Evolutionary conservation across 2,113 vertebrate genomes (phyloP), one percentile per base, ranked within the genome.

Genomic region (Peromyscus californicus): DNA sequence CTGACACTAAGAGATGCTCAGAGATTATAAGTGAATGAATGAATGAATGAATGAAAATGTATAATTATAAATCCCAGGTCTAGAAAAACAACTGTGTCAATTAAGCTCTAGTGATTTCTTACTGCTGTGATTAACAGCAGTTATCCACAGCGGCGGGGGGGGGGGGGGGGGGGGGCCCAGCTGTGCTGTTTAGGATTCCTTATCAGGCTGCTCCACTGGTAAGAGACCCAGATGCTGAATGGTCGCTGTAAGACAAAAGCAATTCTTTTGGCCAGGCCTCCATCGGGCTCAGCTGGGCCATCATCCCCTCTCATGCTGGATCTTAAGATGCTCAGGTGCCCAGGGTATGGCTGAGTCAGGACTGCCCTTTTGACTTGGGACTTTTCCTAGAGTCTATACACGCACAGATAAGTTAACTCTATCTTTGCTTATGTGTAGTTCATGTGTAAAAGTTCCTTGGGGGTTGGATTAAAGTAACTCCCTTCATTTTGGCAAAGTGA

Each of bases 81-180:
- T 29, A 80, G 85, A 48, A 63, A 42, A 29, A 15, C 24, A 42
- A 42, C 33, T 29, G 24, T n/a, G 45, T 61, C 54, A 87, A 26
- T 1, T 19, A 89, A 59, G 29, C 17, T 72, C 74, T 67, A 36
- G 75, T 42, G 33, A 31, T 6, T 21, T 74, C 11, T 26, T 36
- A 61, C 29, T 45, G n/a, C 78, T 17, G 11, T 42, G 51, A 45
- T 70, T 57, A 84, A 54, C 15, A 80, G 21, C 21, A 76, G 72
- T 80, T 33, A 59, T 22, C 2, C 2, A 22, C 2, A 0, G 9
- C 45, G 45, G n/a, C n/a, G n/a, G n/a, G n/a, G n/a, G n/a, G n/a
- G n/a, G n/a, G n/a, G n/a, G n/a, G n/a, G n/a, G n/a, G n/a, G n/a
- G n/a, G n/a, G n/a, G n/a, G n/a, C n/a, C n/a, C n/a, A 39, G 12